These are phyloP conservation scores for Pangasius larnaudii DNA, from an alignment of 2,797 vertebrate species.

Conservation along the genomic window DNA sequence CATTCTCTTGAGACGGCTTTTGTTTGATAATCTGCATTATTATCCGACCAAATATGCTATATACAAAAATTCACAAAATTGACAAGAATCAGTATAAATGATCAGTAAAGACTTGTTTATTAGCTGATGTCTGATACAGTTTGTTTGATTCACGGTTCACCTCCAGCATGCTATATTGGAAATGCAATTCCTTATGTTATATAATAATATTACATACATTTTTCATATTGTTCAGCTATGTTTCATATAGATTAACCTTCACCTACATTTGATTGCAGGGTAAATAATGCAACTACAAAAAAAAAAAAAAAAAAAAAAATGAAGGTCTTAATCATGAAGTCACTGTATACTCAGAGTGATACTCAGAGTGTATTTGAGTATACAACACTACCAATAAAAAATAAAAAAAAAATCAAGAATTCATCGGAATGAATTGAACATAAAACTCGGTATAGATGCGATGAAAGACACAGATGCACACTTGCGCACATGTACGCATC, in stretches of 20 bases:
- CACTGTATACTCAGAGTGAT: too few species aligned
- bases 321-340: not conserved
- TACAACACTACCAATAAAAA: not conserved
- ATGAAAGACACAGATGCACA: constrained; percentile 10
- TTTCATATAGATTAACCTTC: not conserved
- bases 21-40: constrained; percentile 41
- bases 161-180: not conserved
- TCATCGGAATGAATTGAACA: not conserved
- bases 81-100: not conserved
- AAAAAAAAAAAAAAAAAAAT: not conserved
- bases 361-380: not conserved
- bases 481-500: not conserved
- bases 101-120: not conserved
- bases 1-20: constrained; percentile 34
- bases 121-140: not conserved
- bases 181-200: not conserved
- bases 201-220: not conserved
- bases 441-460: not conserved
- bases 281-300: not conserved
- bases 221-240: not conserved
- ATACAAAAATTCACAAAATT: not conserved
- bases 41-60: constrained; percentile 3
- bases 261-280: not conserved
- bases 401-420: not conserved
- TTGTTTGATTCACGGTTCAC: not conserved